Evolutionary conservation across 2,797 vertebrate genomes (phyloP), one percentile per base, ranked within the genome.

Genomic region (Neoniphon sammara): DNA sequence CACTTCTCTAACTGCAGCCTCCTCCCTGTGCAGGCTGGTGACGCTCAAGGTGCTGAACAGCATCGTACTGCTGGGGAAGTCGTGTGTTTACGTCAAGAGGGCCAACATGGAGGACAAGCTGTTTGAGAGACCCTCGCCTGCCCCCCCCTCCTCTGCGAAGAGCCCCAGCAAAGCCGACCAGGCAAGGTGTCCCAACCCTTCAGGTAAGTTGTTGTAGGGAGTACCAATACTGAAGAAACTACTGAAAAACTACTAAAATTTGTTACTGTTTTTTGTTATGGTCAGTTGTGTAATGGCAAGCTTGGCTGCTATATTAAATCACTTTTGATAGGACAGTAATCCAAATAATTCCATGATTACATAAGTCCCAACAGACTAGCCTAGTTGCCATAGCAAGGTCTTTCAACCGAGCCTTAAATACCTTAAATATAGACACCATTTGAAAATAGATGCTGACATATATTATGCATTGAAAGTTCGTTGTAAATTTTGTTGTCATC

Each of bases 81-180:
- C 98, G 0, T 98, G 97, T 78, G 94, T 96, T 21, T 99, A 98
- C 53, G 96, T 99, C 44, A 98, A 97, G 85, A 95, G 97, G 67
- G 98, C 98, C 87, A 96, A 97, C 82, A 98, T 99, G 97, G 98
- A 99, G 84, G 96, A 96, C 77, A 98, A 98, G 87, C 88, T 99
- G 75, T 96, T 96, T 44, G 91, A 94, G 83, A 93, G 85, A 39
- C 85, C 95, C 9, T 21, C 90, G 0, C 14, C 69, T 10, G 7
- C 90, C 60, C 62, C 93, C 65, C 87, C 94, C 36, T 69, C 89
- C 8, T 62, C 86, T 3, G 85, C 91, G 50, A 96, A 94, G 74
- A 76, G 85, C 0, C 70, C 93, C 75, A 91, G 84, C 73, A 95
- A 92, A 85, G 69, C 95, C 17, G 87, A 85, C 9, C 93, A 91